A percentile compares a stretch with the other conserved stretches of the same genome.
Conservation (phyloP, 2,888 invertebrate genomes). For the Aphodius granarius region DNA sequence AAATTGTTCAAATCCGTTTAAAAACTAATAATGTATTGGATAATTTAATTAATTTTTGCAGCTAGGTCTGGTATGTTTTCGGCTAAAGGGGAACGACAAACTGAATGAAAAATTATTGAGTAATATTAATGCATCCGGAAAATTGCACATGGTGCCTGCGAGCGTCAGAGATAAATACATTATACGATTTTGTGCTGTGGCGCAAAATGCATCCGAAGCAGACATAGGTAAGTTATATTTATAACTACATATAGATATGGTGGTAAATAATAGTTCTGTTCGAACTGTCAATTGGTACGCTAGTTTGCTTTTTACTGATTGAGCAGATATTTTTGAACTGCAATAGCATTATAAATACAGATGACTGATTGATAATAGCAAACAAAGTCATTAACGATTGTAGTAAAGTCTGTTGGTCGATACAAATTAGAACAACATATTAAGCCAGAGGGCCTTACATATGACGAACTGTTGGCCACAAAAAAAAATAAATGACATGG, state of each 20-base stretch:
- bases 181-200: slow-evolving; percentile 92
- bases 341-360: no score
- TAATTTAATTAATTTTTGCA: slow-evolving; percentile 45
- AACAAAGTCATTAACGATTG: no score
- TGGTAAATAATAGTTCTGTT: background rate
- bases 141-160: slow-evolving; percentile 96
- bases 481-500: no score
- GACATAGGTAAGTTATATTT: slow-evolving; percentile 69
- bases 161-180: slow-evolving; percentile 87
- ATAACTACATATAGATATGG: background rate
- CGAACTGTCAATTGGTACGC: slow-evolving; percentile 13
- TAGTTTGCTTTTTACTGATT: no score
- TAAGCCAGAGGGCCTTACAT: no score
- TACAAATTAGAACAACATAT: no score
- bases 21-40: background rate
- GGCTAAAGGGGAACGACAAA: slow-evolving; percentile 76
- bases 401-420: no score
- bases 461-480: no score
- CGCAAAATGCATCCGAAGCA: slow-evolving; percentile 83
- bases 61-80: slow-evolving; percentile 92
- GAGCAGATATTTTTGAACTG: no score
- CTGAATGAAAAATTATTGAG: slow-evolving; percentile 90
- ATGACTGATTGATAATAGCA: no score
- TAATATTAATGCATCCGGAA: slow-evolving; percentile 91
- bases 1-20: background rate